Base-by-base conservation (phyloP, 2,797 vertebrate species). In the Myotis pilosus region DNA sequence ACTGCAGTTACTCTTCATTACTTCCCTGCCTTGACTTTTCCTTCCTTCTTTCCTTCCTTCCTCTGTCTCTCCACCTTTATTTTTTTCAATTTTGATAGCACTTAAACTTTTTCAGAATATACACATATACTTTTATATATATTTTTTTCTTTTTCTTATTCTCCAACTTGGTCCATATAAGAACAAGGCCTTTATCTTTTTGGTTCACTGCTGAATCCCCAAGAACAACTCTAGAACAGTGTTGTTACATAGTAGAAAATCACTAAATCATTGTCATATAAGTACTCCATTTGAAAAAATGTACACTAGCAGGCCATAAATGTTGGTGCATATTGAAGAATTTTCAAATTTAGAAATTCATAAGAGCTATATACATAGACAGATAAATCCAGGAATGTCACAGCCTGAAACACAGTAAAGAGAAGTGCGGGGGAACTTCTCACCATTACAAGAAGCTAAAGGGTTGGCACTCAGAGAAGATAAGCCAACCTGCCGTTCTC, bases 1-100 rank as follows among this genome's bases (percentile, higher is more conserved):
- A 12, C 2, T 2, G 3, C 0, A 0, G 8, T n/a, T 66, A 16
- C 0, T 41, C 11, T 12, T 25, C 6, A 23, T 5, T 28, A 36
- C 19, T 33, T 8, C 5, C 9, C 19, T 49, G 62, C 2, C 71
- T 10, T 22, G 17, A 30, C 10, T 25, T 11, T 0, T 16, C 0
- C 36, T 55, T 11, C 8, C 6, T 41, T 6, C 11, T 2, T 49
- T 23, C 17, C 10, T n/a, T 20, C 6, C 3, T 9, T 9, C 13
- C 5, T 53, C 2, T 8, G 0, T 41, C 15, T 16, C 15, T 23
- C 7, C 12, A 0, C n/a, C 13, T 6, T 13, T 11, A 9, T 8
- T 6, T 9, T 23, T 33, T 88, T 60, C 6, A 41, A 55, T 51
- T 80, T 87, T 53, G 12, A 3, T 11, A 10, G 4, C 6, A 53